Conservation (phyloP, 2,888 invertebrate genomes). For the Blastobasis adustella region DNA sequence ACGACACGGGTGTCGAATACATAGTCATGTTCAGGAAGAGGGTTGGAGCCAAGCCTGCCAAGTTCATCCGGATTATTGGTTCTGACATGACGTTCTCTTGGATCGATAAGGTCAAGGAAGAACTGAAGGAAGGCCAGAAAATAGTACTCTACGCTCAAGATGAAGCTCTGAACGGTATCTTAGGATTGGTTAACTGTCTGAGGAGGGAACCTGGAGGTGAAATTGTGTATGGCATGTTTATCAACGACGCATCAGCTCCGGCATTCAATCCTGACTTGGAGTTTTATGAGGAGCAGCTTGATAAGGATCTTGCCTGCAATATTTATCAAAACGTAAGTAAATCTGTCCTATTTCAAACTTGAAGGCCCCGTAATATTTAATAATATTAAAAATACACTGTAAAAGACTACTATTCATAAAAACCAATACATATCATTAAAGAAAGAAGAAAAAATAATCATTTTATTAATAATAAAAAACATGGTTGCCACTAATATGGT, state of each 20-base stretch:
- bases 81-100: constrained; percentile 60
- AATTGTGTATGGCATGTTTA: constrained; percentile 76
- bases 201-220: constrained; percentile 86
- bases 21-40: constrained; percentile 71
- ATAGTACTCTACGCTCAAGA: constrained; percentile 80
- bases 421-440: too few species aligned
- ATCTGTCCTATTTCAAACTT: too few species aligned
- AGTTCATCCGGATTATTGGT: constrained; percentile 58
- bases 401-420: too few species aligned
- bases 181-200: constrained; percentile 93
- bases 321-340: constrained; percentile 77
- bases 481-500: too few species aligned
- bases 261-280: constrained; percentile 77
- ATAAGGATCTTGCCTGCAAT: constrained; percentile 86
- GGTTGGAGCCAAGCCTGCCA: constrained; percentile 54
- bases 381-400: too few species aligned
- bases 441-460: too few species aligned
- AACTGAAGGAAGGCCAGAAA: constrained; percentile 57
- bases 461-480: too few species aligned
- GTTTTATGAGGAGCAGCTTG: constrained; percentile 79
- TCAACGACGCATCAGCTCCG: constrained; percentile 78
- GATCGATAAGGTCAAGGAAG: constrained; percentile 67
- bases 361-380: too few species aligned
- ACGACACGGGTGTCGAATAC: constrained; percentile 66
- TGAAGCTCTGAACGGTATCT: constrained; percentile 82